Evolutionary conservation across 2,797 vertebrate species (phyloP).

Genomic region (Phrynocephalus forsythii): DNA sequence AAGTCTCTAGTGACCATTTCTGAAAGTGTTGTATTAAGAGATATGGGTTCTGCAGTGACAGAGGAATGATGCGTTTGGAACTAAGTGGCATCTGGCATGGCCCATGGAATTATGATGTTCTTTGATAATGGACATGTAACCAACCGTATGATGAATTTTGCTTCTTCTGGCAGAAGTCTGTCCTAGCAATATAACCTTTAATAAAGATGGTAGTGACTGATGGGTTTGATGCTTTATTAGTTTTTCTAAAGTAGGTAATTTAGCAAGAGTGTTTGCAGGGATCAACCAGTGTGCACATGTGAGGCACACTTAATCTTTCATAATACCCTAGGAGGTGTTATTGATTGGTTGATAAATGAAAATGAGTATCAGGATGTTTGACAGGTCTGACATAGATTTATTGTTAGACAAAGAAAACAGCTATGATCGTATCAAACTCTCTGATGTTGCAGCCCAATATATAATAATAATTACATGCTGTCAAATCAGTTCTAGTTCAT

Average conservation of each 20-base stretch:
- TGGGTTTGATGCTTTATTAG: conserved; percentile 34
- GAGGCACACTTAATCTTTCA: conserved; percentile 10
- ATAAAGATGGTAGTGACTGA: conserved; percentile 29
- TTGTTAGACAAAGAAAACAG: neutral
- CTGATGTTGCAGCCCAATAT: neutral
- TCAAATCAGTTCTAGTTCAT: no score
- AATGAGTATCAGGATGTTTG: neutral
- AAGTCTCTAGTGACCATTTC: neutral
- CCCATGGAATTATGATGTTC: neutral
- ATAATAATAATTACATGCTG: neutral
- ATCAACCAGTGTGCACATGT: conserved; percentile 1
- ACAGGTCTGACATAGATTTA: neutral
- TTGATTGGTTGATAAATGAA: neutral
- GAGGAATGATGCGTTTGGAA: neutral
- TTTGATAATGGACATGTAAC: conserved; percentile 6
- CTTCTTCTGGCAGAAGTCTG: conserved; percentile 12
- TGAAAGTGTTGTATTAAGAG: neutral
- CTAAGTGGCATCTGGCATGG: neutral
- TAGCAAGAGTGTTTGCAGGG: conserved; percentile 20
- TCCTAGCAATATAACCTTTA: conserved; percentile 14
- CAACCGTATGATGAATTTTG: conserved; percentile 16
- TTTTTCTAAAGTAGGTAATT: conserved; percentile 36
- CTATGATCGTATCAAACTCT: neutral
- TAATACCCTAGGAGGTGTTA: neutral
- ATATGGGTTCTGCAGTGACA: neutral